A percentile compares a stretch with the other conserved stretches of the same genome.
Evolutionary conservation across 2,888 invertebrate species (phyloP).

Genomic region (Epinotia bilunana): DNA sequence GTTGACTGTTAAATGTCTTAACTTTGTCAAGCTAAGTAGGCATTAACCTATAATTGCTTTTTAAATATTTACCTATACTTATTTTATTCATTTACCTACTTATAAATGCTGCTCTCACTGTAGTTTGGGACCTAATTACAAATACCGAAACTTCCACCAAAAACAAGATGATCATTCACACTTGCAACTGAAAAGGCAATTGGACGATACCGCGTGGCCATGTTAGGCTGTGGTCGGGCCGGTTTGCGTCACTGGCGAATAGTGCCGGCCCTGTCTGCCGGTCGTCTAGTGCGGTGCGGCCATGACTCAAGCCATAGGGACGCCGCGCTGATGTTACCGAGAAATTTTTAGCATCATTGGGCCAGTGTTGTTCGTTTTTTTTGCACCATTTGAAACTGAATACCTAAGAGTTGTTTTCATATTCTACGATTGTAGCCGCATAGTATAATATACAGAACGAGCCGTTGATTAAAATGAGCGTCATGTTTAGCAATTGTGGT

Average conservation of each 20-base stretch:
- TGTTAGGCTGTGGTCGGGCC: slow-evolving; percentile 53
- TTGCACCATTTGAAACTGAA: too few relatives aligned
- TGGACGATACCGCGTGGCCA: slow-evolving; percentile 46
- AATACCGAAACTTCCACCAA: not conserved
- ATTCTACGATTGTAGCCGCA: too few relatives aligned
- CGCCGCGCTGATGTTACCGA: slow-evolving; percentile 49
- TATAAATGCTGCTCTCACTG: too few relatives aligned
- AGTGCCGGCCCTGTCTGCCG: slow-evolving; percentile 64
- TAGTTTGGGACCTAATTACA: not conserved
- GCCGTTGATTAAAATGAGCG: too few relatives aligned
- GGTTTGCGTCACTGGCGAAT: slow-evolving; percentile 58
- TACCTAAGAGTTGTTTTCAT: too few relatives aligned
- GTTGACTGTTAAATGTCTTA: not conserved
- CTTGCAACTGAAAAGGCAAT: slow-evolving; percentile 26
- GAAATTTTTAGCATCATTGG: too few relatives aligned
- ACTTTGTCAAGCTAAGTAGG: not conserved
- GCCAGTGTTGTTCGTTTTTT: too few relatives aligned
- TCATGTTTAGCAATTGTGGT: too few relatives aligned
- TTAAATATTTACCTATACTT: too few relatives aligned
- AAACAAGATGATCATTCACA: not conserved
- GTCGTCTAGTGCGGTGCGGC: slow-evolving; percentile 67
- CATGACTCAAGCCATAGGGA: slow-evolving; percentile 65
- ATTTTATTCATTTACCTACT: not conserved
- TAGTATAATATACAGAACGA: too few relatives aligned
- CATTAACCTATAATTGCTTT: too few relatives aligned